Conservation (phyloP, 1,140 invertebrate genomes). For the Drosophila arizonae region DNA sequence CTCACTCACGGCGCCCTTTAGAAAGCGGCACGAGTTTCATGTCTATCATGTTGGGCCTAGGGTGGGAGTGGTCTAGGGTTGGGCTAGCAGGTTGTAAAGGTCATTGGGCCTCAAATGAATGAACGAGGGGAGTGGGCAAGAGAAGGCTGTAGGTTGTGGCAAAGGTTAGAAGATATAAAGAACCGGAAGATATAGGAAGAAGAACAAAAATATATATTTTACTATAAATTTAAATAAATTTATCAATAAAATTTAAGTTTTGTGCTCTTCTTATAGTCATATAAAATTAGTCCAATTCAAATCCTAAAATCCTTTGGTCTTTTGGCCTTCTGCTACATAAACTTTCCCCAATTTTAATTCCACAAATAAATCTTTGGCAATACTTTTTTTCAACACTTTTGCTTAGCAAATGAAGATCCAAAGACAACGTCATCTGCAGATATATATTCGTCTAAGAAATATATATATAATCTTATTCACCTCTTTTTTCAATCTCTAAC, state of each 20-base stretch:
- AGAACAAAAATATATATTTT: too few relatives aligned
- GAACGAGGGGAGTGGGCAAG: background rate
- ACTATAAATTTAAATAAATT: too few relatives aligned
- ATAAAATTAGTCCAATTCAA: background rate
- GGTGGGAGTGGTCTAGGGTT: background rate
- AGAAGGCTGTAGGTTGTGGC: too few relatives aligned
- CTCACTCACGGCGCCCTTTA: constrained; percentile 7
- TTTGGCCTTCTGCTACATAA: background rate
- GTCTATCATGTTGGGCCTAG: background rate
- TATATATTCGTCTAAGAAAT: background rate
- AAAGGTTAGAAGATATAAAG: too few relatives aligned
- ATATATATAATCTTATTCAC: too few relatives aligned
- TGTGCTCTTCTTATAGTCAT: too few relatives aligned
- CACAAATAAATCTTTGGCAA: background rate
- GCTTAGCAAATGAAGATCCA: background rate
- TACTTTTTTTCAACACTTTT: constrained; percentile 8
- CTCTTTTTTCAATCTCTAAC: background rate
- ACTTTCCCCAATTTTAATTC: background rate
- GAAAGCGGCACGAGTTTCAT: constrained; percentile 29
- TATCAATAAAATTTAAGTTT: too few relatives aligned
- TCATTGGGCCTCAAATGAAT: constrained; percentile 7
- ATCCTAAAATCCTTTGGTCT: background rate
- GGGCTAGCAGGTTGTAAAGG: constrained; percentile 32
- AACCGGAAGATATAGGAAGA: too few relatives aligned
- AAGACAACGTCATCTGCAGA: constrained; percentile 2